Base-by-base conservation (phyloP, 2,888 invertebrate genomes). In the Cordilura impudica region DNA sequence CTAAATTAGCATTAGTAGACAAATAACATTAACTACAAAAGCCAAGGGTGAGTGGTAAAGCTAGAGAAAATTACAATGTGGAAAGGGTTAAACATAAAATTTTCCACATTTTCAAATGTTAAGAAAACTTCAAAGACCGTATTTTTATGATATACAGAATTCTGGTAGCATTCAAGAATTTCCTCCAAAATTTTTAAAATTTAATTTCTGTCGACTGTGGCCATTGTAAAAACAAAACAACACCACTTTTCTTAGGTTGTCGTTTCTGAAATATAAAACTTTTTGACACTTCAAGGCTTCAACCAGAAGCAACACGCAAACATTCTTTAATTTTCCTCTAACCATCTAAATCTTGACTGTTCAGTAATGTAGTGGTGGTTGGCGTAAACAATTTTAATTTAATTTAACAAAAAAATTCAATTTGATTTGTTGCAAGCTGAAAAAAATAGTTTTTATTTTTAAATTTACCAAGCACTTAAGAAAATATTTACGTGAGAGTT, bases 331-430 rank as follows among this genome's bases (percentile, higher is more conserved):
- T 54, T 67, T 77, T 47, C 66, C 61, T 45, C 65, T 58, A 31
- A 58, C 61, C 47, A 39, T 4, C 35, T 39, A 39, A 39, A 39
- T 39, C 35, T 39, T 39, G 12, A 12, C 35, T 12, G 23, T 23
- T 60, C 45, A 19, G 45, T 26, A 60, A 60, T 60, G 60, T 45
- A 56, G 47, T 43, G 31, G 58, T 35, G 21, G 45, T 53, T 65
- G 53, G 19, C 47, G 29, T 49, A 73, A 51, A 58, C 16, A 78
- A 78, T 72, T 77, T 67, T 67, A 72, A 72, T 77, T 77, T 66
- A 31, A 71, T 23, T 72, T 72, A 49, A 72, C 54, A 61, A 73
- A 66, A n/a, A n/a, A 47, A 67, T 61, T 72, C 47, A 77, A 66
- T 77, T 66, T 72, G 71, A 77, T 78, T 72, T 63, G 72, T 16